Conservation (phyloP, 2,888 invertebrate species). For the Norana najaformis region DNA sequence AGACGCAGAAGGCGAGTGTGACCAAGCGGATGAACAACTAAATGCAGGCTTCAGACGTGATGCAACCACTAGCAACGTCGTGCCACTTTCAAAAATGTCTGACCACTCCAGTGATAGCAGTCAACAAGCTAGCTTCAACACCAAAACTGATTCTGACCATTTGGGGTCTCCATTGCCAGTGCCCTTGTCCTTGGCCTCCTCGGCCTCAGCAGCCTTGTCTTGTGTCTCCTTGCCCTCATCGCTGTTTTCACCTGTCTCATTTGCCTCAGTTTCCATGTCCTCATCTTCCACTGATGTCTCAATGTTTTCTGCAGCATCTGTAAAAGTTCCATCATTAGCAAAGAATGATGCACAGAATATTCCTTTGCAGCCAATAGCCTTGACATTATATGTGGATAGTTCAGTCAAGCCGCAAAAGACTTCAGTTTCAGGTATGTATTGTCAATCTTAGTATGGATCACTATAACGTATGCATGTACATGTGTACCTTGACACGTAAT, state of each 20-base stretch:
- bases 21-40: neutral
- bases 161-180: neutral
- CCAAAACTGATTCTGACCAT: neutral
- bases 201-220: neutral
- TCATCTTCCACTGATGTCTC: neutral
- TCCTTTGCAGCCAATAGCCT: neutral
- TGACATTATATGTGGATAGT: conserved; percentile 14
- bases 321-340: neutral
- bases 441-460: neutral
- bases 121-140: neutral
- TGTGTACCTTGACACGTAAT: neutral
- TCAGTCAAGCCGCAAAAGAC: neutral
- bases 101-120: neutral
- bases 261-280: neutral
- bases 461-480: neutral
- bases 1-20: neutral
- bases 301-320: neutral
- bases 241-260: neutral
- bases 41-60: neutral
- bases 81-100: neutral
- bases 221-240: neutral
- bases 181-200: neutral
- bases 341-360: neutral
- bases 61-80: neutral
- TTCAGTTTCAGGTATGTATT: neutral